Evolutionary conservation across 2,113 vertebrate genomes (phyloP).

Genomic region (Astatotilapia flaviijosephi): DNA sequence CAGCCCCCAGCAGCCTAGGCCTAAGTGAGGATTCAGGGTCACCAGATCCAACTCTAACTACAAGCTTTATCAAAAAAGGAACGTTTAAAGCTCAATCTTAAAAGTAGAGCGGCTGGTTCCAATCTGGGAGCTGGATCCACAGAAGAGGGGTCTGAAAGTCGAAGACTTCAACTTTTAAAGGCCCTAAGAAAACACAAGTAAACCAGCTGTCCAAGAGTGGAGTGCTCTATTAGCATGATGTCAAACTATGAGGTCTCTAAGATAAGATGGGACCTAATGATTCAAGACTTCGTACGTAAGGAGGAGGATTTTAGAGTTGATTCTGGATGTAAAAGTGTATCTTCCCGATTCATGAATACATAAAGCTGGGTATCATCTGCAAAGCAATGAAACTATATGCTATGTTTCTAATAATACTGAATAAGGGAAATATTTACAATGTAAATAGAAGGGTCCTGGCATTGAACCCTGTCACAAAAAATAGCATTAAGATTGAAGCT

Average conservation of each 20-base stretch:
- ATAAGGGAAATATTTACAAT: not conserved
- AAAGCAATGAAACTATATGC: not conserved
- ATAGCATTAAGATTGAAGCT: not conserved
- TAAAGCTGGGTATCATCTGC: not conserved
- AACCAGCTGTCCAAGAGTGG: not conserved
- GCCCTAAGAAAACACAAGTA: not conserved
- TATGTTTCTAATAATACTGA: not conserved
- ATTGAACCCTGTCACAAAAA: not conserved
- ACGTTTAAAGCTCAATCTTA: not conserved
- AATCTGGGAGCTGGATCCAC: not conserved
- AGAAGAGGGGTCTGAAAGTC: not conserved
- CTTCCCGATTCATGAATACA: fast-evolving
- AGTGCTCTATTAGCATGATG: not conserved
- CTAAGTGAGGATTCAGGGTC: not conserved
- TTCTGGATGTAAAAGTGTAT: not conserved
- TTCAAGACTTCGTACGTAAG: fast-evolving
- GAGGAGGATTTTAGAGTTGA: not conserved
- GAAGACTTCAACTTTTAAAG: not conserved
- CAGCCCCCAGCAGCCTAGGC: not conserved
- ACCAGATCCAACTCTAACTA: not conserved
- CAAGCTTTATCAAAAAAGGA: not conserved
- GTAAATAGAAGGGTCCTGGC: not conserved
- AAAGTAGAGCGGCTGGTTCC: not conserved
- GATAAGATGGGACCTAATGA: not conserved
- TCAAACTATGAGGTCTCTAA: not conserved